Evolutionary conservation across 2,888 invertebrate genomes (phyloP), one percentile per base, ranked within the genome.

Genomic region (Caenorhabditis sp.): DNA sequence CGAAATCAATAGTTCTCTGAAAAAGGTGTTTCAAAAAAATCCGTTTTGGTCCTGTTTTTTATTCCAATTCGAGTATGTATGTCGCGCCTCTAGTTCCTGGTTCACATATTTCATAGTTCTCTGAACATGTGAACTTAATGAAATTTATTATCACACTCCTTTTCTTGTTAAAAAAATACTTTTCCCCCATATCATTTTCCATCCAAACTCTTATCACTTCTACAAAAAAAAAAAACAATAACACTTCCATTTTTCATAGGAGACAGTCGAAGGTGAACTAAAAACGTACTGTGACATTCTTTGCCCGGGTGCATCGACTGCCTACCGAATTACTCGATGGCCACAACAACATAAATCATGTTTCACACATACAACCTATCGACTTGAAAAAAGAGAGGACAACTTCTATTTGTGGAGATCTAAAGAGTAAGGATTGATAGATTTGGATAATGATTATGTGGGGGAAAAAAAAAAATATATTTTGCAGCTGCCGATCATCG

Each of bases 251-350:
- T 21, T 26, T 56, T 58, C 77, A 54, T 63, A 85, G 84, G 85
- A 86, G 56, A 72, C 72, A 20, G 77, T 83, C 10, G 83, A 86
- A 69, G 85, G 84, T 21, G 83, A 83, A 59, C 63, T 73, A 17
- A 81, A 85, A n/a, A 79, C 83, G 1, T 85, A 84, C 61, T 85
- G 84, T 67, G 81, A 84, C 50, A 60, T 84, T 31, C 69, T 84
- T 36, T 85, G 84, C 50, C 84, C 84, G 8, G 77, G 78, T 38
- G 85, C 86, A 25, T 85, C 82, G 58, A 86, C 86, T 17, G 86
- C 83, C 25, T 86, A 86, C 72, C 66, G 75, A 65, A 76, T 78
- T 57, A 76, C 72, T 25, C 53, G 76, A 49, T 67, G 63, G 36
- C 77, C 77, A 21, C 70, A 71, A 38, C 67, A 78, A 31, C 80